A percentile compares a stretch with the other conserved stretches of the same genome.
phyloP scores from a whole-genome alignment of 2,797 vertebrate genomes.

The Threskiornis aethiopicus region DNA sequence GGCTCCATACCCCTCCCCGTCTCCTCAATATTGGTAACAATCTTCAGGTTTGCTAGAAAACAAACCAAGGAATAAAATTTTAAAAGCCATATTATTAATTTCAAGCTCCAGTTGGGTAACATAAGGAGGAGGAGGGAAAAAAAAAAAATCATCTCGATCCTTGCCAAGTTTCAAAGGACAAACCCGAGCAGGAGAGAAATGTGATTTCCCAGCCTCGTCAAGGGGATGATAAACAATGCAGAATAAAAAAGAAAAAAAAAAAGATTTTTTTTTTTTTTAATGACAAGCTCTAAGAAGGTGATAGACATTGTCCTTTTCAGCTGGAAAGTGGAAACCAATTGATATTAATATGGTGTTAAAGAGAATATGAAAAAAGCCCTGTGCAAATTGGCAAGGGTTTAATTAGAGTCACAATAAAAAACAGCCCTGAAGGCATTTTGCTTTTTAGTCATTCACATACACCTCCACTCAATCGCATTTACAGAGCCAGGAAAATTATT shows the following conservation, averaged over 20 bases:
- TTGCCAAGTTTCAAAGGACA: conserved; percentile 63
- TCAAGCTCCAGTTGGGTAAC: conserved; percentile 26
- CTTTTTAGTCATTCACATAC: conserved; percentile 59
- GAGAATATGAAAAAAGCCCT: conserved; percentile 27
- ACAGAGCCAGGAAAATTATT: conserved; percentile 47
- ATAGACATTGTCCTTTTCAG: conserved; percentile 79
- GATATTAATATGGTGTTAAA: conserved; percentile 63
- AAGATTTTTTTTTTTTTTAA: not conserved
- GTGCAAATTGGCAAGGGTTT: conserved; percentile 75
- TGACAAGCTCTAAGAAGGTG: conserved; percentile 34
- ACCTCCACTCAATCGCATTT: conserved; percentile 18
- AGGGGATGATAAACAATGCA: conserved; percentile 52
- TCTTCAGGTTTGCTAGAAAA: conserved; percentile 54
- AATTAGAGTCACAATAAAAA: conserved; percentile 70
- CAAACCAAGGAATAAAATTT: conserved; percentile 20
- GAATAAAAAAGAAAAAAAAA: not conserved
- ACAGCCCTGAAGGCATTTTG: conserved; percentile 65
- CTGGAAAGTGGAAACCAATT: conserved; percentile 67
- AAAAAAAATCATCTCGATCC: not conserved
- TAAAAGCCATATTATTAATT: conserved; percentile 16
- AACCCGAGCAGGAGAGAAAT: conserved; percentile 47
- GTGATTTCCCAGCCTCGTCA: conserved; percentile 49
- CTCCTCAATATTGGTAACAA: conserved; percentile 66
- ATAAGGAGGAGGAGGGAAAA: conserved; percentile 1
- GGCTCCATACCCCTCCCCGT: conserved; percentile 54